Evolutionary conservation across 2,113 vertebrate species (phyloP), one percentile per base, ranked within the genome.

Genomic region (Lepus americanus): DNA sequence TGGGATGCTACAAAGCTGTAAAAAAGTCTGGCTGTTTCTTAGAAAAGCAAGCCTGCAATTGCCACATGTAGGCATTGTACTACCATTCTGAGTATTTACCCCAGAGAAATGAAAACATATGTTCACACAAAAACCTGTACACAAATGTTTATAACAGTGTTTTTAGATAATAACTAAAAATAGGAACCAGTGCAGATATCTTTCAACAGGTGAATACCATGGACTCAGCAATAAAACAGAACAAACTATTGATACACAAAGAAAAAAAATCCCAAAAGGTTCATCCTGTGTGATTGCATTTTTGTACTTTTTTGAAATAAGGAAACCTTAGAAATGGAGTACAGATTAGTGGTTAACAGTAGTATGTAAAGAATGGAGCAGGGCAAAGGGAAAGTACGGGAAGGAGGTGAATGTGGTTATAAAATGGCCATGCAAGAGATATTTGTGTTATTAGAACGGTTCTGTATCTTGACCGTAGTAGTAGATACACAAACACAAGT

Each of bases 241-340:
- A 72, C 9, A 13, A 73, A 84, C 17, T 91, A 87, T 64, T 33
- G 2, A 87, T 39, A 39, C 51, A 87, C 14, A 19, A 72, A 61
- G 69, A 44, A 63, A 78, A 9, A 63, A 69, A 74, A 78, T 13
- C 3, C 29, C 76, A 94, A 64, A 81, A 25, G 17, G 27, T 74
- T 51, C 51, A 81, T 67, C 79, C 20, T 36, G 1, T 82, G 80
- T 22, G 29, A 93, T 77, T 90, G 12, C n/a, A 84, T 33, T 93
- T 84, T n/a, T 85, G 23, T 81, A 87, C 92, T 66, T 51, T 95
- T 89, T 89, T 74, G 25, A 95, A 87, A 59, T 76, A 27, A 93
- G 6, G 78, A 49, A 79, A 69, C 64, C 74, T 82, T 96, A 78
- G 39, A 92, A 83, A 86, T 59, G 44, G 31, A 66, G 12, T 53